Base-by-base conservation (phyloP, 1,140 invertebrate species). In the Goniozus legneri region DNA sequence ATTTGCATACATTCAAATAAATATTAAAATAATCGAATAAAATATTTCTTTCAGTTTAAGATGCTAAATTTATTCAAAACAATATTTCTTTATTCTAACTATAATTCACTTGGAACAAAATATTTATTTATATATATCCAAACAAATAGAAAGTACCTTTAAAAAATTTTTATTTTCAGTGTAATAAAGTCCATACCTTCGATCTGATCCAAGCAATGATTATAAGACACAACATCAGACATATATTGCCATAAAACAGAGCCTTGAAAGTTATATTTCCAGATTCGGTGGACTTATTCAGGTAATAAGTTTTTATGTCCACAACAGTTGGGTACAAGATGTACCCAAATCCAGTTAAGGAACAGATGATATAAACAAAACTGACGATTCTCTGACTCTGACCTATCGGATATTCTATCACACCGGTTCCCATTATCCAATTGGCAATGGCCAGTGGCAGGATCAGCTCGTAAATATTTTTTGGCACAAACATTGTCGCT, bases 161-260 rank as follows among this genome's bases (percentile, higher is more conserved):
- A n/a, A n/a, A n/a, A n/a, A n/a, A n/a, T n/a, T n/a, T n/a, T n/a
- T n/a, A n/a, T n/a, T n/a, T n/a, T n/a, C n/a, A n/a, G n/a, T n/a
- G n/a, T n/a, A n/a, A n/a, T n/a, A n/a, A n/a, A n/a, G n/a, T n/a
- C n/a, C n/a, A n/a, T n/a, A 59, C 59, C 44, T 52, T 21, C 14
- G 14, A 36, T 0, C 24, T 47, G 27, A 37, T 33, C 41, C 49
- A 54, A 2, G 31, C 32, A 7, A 43, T 20, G 27, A 48, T 18
- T 2, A 63, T 41, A 3, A 51, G 18, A 15, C 24, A 35, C 3
- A 58, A n/a, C 7, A 43, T 50, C 14, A 54, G 12, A 8, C 46
- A 15, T 2, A 45, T 34, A n/a, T 58, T 48, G 10, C 34, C 31
- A 15, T 40, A 41, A 20, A 36, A 52, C 1, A 49, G 19, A 15